Base-by-base conservation (phyloP, 2,113 vertebrate genomes). In the Nyctereutes procyonoides region DNA sequence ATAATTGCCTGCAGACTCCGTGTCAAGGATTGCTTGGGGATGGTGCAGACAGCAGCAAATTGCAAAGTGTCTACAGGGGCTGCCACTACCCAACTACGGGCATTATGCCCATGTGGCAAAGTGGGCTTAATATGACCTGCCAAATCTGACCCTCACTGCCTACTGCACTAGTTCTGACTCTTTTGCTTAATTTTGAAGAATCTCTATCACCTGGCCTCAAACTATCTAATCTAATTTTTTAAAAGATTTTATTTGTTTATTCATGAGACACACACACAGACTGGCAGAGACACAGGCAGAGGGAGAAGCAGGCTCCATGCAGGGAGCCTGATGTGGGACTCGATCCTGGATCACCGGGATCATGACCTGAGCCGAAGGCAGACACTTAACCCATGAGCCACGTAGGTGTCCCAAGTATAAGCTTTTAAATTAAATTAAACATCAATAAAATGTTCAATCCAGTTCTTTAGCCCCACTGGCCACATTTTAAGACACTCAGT, bases 101-200 rank as follows among this genome's bases (percentile, higher is more conserved):
- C 30, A 1, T 3, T 17, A 35, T 63, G 55, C 6, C 65, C 16
- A 5, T 12, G 8, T 13, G 60, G 55, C 43, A 12, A 3, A 43
- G 12, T 35, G 17, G 3, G 24, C n/a, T 30, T 4, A 20, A 15
- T 17, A 76, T 1, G 0, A n/a, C 5, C 0, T 43, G 30, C 71
- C 8, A 13, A n/a, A 17, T 9, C 55, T 5, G 15, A 43, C 7
- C 51, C n/a, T 92, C 19, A 32, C 1, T 19, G 6, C 15, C 71
- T 55, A 19, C 81, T 35, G 11, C 3, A 55, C 43, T 0, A 2
- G 26, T 81, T 58, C 43, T 60, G 43, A 65, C 20, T 15, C n/a
- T 77, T 35, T 65, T 48, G 11, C 5, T 65, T 56, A 30, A 24
- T 28, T 84, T 20, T 58, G 35, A 94, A 88, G 53, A 65, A 53